Evolutionary conservation across 2,797 vertebrate species (phyloP), one percentile per base, ranked within the genome.

Genomic region (Melanotaenia parkinsoni): DNA sequence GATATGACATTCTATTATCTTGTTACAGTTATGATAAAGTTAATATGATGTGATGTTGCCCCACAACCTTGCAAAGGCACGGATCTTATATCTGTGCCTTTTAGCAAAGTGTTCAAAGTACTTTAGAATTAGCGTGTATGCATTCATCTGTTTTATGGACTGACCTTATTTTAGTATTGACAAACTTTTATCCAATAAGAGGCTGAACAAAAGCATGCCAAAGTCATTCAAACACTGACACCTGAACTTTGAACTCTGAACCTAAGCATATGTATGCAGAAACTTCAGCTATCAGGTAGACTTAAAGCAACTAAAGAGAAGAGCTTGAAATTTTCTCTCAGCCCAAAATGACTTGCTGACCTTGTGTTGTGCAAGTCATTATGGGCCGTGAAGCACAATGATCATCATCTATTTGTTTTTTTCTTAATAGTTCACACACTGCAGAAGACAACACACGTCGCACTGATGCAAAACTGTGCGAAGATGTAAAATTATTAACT

Each of bases 211-310:
- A 71, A 57, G 50, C 54, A 58, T 61, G 75, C 77, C 59, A 51
- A n/a, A 84, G 81, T 72, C 62, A 43, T 80, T 76, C 47, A 81
- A 43, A 57, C 71, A 63, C 72, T 70, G 81, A 89, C 86, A 77
- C 87, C 75, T 82, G 76, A 88, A 82, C 84, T 73, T 72, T 89
- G 89, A 88, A 77, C 83, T 78, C 0, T 80, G 82, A 85, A 78
- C 85, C 63, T 4, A 1, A 40, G 66, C 22, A 33, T 74, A 53
- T 66, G 80, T 80, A 71, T 85, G 63, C 37, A 58, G 70, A 81
- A 85, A 80, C 86, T 76, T 66, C 58, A 51, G 79, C 73, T 74
- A 80, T 83, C 84, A 75, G 67, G 64, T 67, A 37, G 71, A 80
- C 71, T 78, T 67, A 73, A 67, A 84, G 70, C 74, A 80, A 70